phyloP scores from a whole-genome alignment of 2,888 invertebrate species.

The Andrena minutula region DNA sequence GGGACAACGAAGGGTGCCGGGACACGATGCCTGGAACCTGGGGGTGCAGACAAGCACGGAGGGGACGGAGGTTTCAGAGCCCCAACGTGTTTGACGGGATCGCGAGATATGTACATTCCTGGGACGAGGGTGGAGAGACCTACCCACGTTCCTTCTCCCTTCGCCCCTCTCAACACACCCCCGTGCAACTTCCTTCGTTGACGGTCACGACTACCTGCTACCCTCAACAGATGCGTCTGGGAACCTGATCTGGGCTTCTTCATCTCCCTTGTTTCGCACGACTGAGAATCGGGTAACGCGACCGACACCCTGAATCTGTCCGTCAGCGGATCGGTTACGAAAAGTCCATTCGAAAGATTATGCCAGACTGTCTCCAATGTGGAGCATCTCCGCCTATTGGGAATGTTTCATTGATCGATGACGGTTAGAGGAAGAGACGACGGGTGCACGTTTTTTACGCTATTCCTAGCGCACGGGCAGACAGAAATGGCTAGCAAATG shows the following conservation, averaged over 20 bases:
- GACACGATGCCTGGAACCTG: slow-evolving; percentile 33
- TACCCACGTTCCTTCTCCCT: slow-evolving; percentile 40
- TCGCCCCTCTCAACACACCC: neutral
- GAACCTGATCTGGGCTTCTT: slow-evolving; percentile 36
- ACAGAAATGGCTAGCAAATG: slow-evolving; percentile 41
- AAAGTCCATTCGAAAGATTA: no score
- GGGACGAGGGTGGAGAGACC: slow-evolving; percentile 71
- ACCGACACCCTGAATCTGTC: slow-evolving; percentile 1
- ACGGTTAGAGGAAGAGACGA: neutral
- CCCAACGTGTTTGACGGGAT: slow-evolving; percentile 63
- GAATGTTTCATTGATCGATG: neutral
- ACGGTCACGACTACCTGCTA: slow-evolving; percentile 65
- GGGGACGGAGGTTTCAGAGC: slow-evolving; percentile 25
- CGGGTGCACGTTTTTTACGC: neutral
- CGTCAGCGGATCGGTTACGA: neutral
- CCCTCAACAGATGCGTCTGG: slow-evolving; percentile 49
- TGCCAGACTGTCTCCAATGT: neutral
- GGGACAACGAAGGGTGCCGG: slow-evolving; percentile 53
- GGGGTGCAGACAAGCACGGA: slow-evolving; percentile 15
- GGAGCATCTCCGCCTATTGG: neutral
- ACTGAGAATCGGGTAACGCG: neutral
- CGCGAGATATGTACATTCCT: slow-evolving; percentile 78
- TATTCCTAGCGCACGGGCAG: no score
- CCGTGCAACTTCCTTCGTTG: slow-evolving; percentile 32
- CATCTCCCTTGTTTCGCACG: slow-evolving; percentile 3